Percentiles rank a stretch among this genome's conserved stretches.
Evolutionary conservation across 2,113 vertebrate genomes (phyloP).

Genomic region (Indicator maculatus): DNA sequence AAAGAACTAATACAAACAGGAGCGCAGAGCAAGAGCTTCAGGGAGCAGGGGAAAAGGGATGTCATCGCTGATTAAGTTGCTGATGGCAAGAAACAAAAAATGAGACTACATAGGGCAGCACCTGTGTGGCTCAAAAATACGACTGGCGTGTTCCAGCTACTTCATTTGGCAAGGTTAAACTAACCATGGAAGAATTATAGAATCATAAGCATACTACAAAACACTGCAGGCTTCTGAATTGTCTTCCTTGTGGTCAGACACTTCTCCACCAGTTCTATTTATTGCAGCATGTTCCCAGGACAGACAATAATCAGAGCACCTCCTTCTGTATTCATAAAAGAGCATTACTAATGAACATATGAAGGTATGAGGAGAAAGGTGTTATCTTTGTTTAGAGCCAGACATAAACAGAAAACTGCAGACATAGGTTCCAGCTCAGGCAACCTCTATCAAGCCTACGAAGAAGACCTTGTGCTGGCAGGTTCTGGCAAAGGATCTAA

Average conservation of each 20-base stretch:
- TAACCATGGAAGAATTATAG: constrained; percentile 7
- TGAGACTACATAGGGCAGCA: constrained; percentile 35
- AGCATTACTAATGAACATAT: not conserved
- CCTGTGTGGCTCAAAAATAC: constrained; percentile 50
- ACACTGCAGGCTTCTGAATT: not conserved
- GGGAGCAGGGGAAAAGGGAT: constrained; percentile 33
- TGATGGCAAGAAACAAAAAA: constrained; percentile 55
- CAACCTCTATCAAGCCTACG: constrained; percentile 9
- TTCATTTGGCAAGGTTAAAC: constrained; percentile 48
- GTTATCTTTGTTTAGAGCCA: not conserved
- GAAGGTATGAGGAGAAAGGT: not conserved
- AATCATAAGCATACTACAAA: constrained; percentile 17
- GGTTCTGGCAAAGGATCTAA: constrained; percentile 18
- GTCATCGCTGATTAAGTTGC: constrained; percentile 33
- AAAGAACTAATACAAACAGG: constrained; percentile 52
- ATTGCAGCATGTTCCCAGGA: not conserved
- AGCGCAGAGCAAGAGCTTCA: not conserved
- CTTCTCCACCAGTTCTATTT: not conserved
- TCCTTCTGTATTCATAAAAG: not conserved
- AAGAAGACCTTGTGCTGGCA: constrained; percentile 24
- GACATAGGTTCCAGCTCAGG: constrained; percentile 10
- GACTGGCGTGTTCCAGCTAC: constrained; percentile 51
- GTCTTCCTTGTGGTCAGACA: not conserved
- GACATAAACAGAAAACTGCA: not conserved
- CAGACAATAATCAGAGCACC: not conserved